Percentiles rank a stretch among this genome's conserved stretches.
Evolutionary conservation across 2,113 vertebrate species (phyloP).

Genomic region (Lasiurus borealis): DNA sequence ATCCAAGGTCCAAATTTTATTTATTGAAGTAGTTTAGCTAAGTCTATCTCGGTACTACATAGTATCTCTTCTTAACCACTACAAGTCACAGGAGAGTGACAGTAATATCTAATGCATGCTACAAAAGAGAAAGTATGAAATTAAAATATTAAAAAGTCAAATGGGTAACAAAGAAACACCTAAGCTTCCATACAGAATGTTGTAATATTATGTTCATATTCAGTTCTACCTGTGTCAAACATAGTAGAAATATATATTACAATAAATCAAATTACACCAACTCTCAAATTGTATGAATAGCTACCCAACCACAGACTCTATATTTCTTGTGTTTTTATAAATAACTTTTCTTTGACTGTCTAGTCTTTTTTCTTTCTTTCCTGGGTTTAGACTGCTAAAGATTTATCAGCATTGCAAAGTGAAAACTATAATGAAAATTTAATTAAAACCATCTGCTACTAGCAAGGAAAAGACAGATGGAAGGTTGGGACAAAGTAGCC

Average conservation of each 20-base stretch:
- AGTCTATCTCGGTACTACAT: background rate
- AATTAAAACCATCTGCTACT: slow-evolving; percentile 66
- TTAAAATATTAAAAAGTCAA: background rate
- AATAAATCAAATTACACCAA: background rate
- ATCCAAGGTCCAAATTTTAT: background rate
- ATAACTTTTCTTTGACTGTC: background rate
- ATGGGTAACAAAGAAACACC: background rate
- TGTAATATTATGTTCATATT: background rate
- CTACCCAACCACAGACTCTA: background rate
- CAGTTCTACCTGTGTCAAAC: background rate
- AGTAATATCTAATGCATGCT: background rate
- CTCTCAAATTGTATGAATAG: background rate
- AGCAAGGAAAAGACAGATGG: slow-evolving; percentile 47
- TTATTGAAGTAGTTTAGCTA: background rate
- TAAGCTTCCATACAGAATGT: background rate
- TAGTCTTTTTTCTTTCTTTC: background rate
- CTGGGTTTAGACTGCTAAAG: background rate
- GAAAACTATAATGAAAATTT: slow-evolving; percentile 52
- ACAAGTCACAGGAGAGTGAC: background rate
- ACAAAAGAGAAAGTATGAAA: background rate
- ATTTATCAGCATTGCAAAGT: slow-evolving; percentile 57
- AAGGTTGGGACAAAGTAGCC: slow-evolving; percentile 2
- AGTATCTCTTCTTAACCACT: background rate
- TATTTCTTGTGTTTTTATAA: slow-evolving; percentile 5
- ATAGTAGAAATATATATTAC: background rate